A percentile compares a stretch with the other conserved stretches of the same genome.
Conservation (phyloP, 2,888 invertebrate species). For the Sabellastarte sp. region DNA sequence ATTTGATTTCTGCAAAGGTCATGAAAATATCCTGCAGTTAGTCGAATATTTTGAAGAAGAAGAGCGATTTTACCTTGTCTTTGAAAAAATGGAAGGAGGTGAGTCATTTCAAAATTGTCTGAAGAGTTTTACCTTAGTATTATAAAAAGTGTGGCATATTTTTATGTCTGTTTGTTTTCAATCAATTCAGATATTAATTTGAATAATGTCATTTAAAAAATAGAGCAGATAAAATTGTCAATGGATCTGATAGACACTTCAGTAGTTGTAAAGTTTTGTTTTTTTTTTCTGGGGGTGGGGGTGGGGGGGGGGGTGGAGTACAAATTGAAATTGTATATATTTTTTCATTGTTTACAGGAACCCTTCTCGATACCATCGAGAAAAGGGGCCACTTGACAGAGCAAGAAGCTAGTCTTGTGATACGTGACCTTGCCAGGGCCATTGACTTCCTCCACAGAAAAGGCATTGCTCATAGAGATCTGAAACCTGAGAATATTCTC, state of each 20-base stretch:
- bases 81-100: conserved; percentile 62
- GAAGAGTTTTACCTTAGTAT: neutral
- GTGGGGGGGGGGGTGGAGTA: no score
- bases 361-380: conserved; percentile 88
- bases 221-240: no score
- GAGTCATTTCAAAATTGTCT: conserved; percentile 74
- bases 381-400: conserved; percentile 91
- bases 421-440: conserved; percentile 90
- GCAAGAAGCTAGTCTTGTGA: conserved; percentile 90
- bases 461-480: conserved; percentile 84
- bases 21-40: conserved; percentile 95
- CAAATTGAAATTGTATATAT: no score
- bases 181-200: no score
- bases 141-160: neutral
- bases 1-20: conserved; percentile 96
- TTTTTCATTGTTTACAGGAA: conserved; percentile 71
- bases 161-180: no score
- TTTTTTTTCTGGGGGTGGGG: no score
- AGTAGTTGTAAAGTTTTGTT: no score
- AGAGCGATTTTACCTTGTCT: conserved; percentile 57
- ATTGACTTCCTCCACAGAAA: conserved; percentile 93
- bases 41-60: conserved; percentile 90
- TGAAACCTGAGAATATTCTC: conserved; percentile 97
- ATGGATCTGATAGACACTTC: no score
- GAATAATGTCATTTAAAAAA: no score